Percentiles rank a stretch among this genome's conserved stretches.
phyloP scores from a whole-genome alignment of 2,888 invertebrate species.

The Neoaliturus tenellus region DNA sequence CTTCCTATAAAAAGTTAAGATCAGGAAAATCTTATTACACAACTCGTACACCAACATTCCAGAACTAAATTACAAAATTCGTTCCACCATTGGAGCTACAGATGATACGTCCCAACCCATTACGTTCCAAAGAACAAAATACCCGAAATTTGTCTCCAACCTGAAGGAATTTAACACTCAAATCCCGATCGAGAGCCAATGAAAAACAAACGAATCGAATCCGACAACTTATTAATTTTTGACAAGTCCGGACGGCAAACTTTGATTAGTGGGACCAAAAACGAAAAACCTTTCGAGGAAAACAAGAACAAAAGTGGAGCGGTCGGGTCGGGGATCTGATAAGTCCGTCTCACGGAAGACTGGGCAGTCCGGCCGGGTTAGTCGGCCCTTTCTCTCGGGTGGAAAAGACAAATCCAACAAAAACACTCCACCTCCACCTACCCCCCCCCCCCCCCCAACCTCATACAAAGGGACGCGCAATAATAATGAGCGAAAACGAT shows the following conservation, averaged over 20 bases:
- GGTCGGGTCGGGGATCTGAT: constrained; percentile 2
- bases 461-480: not conserved
- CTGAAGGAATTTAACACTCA: not conserved
- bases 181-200: not conserved
- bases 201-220: not conserved
- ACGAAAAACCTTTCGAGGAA: constrained; percentile 26
- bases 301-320: not conserved
- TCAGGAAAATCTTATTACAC: too few relatives aligned
- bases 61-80: too few relatives aligned
- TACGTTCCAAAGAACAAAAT: too few relatives aligned
- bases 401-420: constrained; percentile 29
- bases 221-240: constrained; percentile 28
- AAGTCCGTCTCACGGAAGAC: constrained; percentile 23
- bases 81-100: too few relatives aligned
- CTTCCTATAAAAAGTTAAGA: too few relatives aligned
- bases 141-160: too few relatives aligned
- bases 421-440: not conserved
- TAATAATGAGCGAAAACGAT: constrained; percentile 29
- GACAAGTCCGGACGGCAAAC: constrained; percentile 6
- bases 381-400: not conserved
- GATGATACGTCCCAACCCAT: too few relatives aligned
- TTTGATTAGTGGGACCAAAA: constrained; percentile 30
- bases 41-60: too few relatives aligned
- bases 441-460: too few relatives aligned
- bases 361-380: constrained; percentile 13